These are phyloP conservation scores for Pardosa pseudoannulata DNA, from an alignment of 2,888 invertebrate genomes.

Conservation along the genomic window DNA sequence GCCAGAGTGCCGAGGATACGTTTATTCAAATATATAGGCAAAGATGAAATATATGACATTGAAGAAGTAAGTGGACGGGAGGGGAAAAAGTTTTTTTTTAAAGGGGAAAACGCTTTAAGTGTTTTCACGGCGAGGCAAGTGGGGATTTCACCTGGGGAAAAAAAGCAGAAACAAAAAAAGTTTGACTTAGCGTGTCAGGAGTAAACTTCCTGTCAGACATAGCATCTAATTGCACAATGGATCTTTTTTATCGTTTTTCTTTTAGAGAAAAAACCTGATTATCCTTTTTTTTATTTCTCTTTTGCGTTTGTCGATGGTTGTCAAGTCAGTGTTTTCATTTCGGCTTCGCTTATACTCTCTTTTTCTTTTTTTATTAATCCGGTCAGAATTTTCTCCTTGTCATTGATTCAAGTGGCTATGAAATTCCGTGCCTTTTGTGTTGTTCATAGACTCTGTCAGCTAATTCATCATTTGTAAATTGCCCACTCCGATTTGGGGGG, in stretches of 20 bases:
- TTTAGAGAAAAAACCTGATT: neutral
- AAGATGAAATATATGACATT: too few relatives aligned
- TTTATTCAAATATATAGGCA: too few relatives aligned
- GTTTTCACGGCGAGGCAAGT: too few relatives aligned
- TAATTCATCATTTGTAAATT: slow-evolving; percentile 63
- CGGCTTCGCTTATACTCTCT: neutral
- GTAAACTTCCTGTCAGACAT: slow-evolving; percentile 35
- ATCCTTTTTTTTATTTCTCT: slow-evolving; percentile 6
- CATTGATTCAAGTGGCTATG: slow-evolving; percentile 47
- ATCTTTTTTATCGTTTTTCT: neutral
- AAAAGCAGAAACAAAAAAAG: too few relatives aligned
- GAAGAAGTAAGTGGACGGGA: slow-evolving; percentile 19
- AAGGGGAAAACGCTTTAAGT: neutral
- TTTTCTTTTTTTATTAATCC: slow-evolving; percentile 12
- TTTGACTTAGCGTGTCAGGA: slow-evolving; percentile 5
- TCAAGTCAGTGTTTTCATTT: slow-evolving; percentile 30
- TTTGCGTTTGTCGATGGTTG: slow-evolving; percentile 47
- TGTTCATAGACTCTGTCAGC: slow-evolving; percentile 58
- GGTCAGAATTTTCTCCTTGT: slow-evolving; percentile 47
- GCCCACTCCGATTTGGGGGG: slow-evolving; percentile 15
- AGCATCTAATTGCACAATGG: slow-evolving; percentile 52
- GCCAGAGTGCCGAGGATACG: too few relatives aligned
- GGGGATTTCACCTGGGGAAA: neutral
- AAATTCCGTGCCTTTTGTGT: slow-evolving; percentile 64
- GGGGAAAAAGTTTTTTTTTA: slow-evolving; percentile 14